phyloP scores from a whole-genome alignment of 2,113 vertebrate genomes.

The Conger conger region DNA sequence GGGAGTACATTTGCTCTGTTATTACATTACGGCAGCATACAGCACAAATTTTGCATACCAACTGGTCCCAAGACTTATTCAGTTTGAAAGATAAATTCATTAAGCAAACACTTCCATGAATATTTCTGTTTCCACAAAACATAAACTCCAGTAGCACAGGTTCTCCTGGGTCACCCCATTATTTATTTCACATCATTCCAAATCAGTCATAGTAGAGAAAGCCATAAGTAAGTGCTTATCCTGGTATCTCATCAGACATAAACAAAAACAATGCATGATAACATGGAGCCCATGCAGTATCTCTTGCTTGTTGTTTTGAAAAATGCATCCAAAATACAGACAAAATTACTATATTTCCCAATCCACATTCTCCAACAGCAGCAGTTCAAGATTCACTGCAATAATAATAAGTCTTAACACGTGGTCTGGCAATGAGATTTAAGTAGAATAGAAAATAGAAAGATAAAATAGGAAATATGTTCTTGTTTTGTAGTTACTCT shows the following conservation, averaged over 20 bases:
- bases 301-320: neutral
- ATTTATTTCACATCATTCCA: neutral
- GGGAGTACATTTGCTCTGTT: neutral
- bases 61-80: neutral
- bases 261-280: neutral
- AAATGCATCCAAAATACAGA: too few relatives aligned
- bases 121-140: neutral
- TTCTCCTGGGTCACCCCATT: neutral
- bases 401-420: too few relatives aligned
- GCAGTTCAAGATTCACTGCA: too few relatives aligned
- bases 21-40: neutral
- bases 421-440: too few relatives aligned
- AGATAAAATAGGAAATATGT: too few relatives aligned
- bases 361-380: too few relatives aligned
- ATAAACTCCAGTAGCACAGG: neutral
- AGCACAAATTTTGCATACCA: neutral
- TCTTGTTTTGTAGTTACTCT: too few relatives aligned
- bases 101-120: neutral
- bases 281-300: neutral
- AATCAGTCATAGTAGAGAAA: neutral
- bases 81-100: neutral
- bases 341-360: too few relatives aligned
- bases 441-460: too few relatives aligned
- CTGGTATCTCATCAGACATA: neutral
- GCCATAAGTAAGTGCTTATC: neutral